Evolutionary conservation across 2,888 invertebrate species (phyloP), one percentile per base, ranked within the genome.

Genomic region (Drosophila aldrichi): DNA sequence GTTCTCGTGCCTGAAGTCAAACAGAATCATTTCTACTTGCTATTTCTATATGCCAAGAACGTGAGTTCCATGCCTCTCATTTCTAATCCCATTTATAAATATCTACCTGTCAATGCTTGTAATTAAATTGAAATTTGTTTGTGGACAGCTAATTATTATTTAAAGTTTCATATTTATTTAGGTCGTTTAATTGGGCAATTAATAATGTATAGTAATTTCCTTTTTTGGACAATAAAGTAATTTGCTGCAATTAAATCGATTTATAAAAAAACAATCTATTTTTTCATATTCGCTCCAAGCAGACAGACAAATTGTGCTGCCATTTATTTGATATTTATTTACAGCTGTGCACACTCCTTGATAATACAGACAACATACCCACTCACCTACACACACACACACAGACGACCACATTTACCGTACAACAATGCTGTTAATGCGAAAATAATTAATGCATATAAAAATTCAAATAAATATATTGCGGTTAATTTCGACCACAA

Each of bases 381-480:
- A 25, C 25, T 4, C 25, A 3, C 25, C 3, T 5, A 25, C 25
- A 4, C 25, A 25, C 25, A 48, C 29, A 16, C n/a, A 49, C 18
- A 14, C 43, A 43, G 14, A 34, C 20, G 16, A n/a, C 41, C 29
- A 20, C 29, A 41, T 18, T 12, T 34, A 22, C 34, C 32, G 46
- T 22, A 54, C 7, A 41, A 18, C 36, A 52, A 46, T 54, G 32
- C 43, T 54, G 43, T 22, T 34, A 59, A 69, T 60, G 18, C 5
- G 20, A 46, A 44, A 59, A 64, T 68, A 72, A 64, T 62, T 58
- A 62, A 72, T 73, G 62, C 56, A 38, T 40, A 46, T 25, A 36
- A 36, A 38, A 38, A 54, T 18, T 34, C n/a, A 65, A 49, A 48
- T 49, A 58, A 59, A 48, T 38, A 12, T 29, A 32, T 54, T 72